Percentiles rank a stretch among this genome's conserved stretches.
Conservation (phyloP, 2,113 vertebrate genomes). For the Capricornis sumatraensis region DNA sequence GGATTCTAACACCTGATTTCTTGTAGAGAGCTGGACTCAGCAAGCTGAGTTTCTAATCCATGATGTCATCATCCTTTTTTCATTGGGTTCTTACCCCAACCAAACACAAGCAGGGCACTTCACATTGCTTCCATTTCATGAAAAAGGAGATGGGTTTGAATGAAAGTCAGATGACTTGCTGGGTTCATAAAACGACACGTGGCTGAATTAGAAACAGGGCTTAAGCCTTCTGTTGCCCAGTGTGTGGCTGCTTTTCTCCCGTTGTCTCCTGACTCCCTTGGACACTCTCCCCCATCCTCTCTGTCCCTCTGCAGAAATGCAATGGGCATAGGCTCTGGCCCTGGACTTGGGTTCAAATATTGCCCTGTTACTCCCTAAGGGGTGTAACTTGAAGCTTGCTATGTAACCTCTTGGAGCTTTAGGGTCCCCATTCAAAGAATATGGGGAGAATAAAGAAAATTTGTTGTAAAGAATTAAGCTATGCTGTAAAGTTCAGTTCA, state of each 20-base stretch:
- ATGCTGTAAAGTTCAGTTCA: not conserved
- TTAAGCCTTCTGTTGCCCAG: not conserved
- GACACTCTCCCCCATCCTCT: not conserved
- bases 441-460: not conserved
- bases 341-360: not conserved
- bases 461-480: not conserved
- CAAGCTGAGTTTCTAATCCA: not conserved
- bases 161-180: not conserved
- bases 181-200: not conserved
- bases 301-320: not conserved
- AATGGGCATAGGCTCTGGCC: not conserved
- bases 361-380: not conserved
- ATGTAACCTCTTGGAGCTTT: not conserved
- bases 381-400: not conserved
- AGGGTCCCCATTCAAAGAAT: not conserved
- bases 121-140: not conserved
- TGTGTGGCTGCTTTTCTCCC: not conserved
- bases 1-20: not conserved
- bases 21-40: not conserved
- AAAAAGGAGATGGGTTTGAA: not conserved
- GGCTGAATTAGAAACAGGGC: not conserved
- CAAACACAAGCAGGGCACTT: not conserved
- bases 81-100: not conserved
- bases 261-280: too few species aligned
- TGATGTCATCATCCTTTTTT: not conserved